Base-by-base conservation (phyloP, 2,113 vertebrate genomes). In the Marmota flaviventris region DNA sequence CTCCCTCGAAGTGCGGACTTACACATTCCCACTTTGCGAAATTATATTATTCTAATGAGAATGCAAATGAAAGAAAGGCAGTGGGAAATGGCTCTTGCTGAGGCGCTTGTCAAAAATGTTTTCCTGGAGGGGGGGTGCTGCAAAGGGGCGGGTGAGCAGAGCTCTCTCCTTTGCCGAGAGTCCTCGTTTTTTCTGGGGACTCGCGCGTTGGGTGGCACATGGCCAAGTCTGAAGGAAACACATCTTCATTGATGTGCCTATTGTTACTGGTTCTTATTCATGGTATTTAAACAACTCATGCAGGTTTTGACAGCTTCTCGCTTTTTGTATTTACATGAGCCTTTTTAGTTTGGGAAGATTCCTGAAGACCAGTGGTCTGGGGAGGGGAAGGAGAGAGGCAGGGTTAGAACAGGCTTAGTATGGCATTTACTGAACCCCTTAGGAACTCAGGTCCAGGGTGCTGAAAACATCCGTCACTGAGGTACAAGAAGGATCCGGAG, bases 1-100 rank as follows among this genome's bases (percentile, higher is more conserved):
- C 77, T 89, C 63, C 95, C 81, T 89, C 56, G 89, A 97, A 98
- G 93, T 84, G 97, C 98, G 98, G 97, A 96, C 97, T 98, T 98
- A 97, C 98, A 98, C 76, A 39, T 98, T 98, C 98, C 85, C 91
- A 96, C 98, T 99, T 99, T 98, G 98, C 95, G 98, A 98, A 99
- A 99, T 98, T 96, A 95, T 98, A 98, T 99, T 99, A 99, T 98
- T 98, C 98, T 99, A 99, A 99, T 99, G 99, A 99, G 99, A 98
- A 99, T 98, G 98, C 98, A 99, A 99, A 98, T 99, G 98, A 98
- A 99, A 98, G 98, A 97, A 98, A 98, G 99, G 98, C 99, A 98
- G 98, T 99, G 98, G 98, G 99, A 99, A 99, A 99, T 97, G 92
- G 98, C 98, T 98, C 95, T 98, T 98, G 99, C 99, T 98, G 98